These are phyloP conservation scores for Solen grandis DNA, from an alignment of 1,140 invertebrate species.

Conservation along the genomic window DNA sequence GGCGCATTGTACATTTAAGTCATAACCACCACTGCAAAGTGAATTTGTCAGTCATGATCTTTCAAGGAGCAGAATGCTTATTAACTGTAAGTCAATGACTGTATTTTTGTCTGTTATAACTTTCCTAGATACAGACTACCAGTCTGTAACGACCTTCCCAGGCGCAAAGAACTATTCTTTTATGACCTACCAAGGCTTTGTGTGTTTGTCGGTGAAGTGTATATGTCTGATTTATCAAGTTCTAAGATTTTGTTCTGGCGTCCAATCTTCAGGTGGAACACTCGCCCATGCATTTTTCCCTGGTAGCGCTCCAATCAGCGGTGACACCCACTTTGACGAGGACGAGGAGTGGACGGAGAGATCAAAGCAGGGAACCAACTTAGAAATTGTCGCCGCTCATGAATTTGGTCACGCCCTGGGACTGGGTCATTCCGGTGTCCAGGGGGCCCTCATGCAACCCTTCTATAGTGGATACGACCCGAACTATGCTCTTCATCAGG, in stretches of 20 bases:
- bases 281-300: constrained; percentile 81
- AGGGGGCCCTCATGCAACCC: constrained; percentile 70
- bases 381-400: constrained; percentile 73
- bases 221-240: too few relatives aligned
- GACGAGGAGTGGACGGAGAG: constrained; percentile 74
- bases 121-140: too few relatives aligned
- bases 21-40: too few relatives aligned
- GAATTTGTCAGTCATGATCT: too few relatives aligned
- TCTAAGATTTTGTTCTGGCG: constrained; percentile 7
- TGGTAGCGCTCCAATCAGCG: constrained; percentile 78
- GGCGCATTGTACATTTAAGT: too few relatives aligned
- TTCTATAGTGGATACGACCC: constrained; percentile 66
- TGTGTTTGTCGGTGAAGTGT: too few relatives aligned
- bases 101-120: too few relatives aligned
- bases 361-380: constrained; percentile 66
- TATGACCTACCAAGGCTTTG: too few relatives aligned
- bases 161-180: too few relatives aligned
- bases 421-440: constrained; percentile 64
- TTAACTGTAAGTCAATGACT: too few relatives aligned
- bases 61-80: too few relatives aligned
- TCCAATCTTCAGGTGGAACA: constrained; percentile 61
- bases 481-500: constrained; percentile 86
- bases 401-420: constrained; percentile 75
- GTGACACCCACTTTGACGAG: constrained; percentile 83
- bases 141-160: too few relatives aligned